Percentiles rank a stretch among this genome's conserved stretches.
These are phyloP conservation scores for Bemisia tabaci DNA, from an alignment of 1,140 invertebrate species.

Conservation along the genomic window DNA sequence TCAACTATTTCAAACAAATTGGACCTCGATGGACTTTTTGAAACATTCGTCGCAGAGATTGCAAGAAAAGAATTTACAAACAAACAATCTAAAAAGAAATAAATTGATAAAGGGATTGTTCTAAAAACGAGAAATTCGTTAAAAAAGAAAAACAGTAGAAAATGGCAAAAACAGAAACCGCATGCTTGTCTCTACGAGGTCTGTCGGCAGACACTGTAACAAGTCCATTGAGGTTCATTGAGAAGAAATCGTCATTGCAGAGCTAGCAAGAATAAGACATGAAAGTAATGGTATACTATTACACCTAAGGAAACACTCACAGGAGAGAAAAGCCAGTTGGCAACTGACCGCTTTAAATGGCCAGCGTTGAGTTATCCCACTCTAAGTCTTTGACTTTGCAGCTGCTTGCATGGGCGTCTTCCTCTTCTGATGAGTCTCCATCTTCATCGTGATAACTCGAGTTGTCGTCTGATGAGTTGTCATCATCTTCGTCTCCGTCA, in stretches of 20 bases:
- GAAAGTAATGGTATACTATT: background rate
- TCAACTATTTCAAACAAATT: background rate
- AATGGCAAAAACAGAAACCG: no score
- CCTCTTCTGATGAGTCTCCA: slow-evolving; percentile 36
- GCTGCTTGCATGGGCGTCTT: slow-evolving; percentile 29
- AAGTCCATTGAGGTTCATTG: background rate
- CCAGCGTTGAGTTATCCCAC: slow-evolving; percentile 48
- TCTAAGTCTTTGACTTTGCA: slow-evolving; percentile 36
- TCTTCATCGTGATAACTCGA: slow-evolving; percentile 33
- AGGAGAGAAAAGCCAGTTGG: background rate
- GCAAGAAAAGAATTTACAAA: no score
- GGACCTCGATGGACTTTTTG: background rate
- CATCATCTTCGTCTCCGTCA: slow-evolving; percentile 34
- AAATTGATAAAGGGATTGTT: no score
- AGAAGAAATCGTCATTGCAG: background rate
- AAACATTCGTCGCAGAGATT: no score
- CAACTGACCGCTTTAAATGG: slow-evolving; percentile 31
- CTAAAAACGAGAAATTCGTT: no score
- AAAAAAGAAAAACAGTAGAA: no score
- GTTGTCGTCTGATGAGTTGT: slow-evolving; percentile 38
- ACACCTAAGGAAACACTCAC: background rate
- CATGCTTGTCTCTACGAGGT: no score
- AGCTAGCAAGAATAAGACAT: background rate
- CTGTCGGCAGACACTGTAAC: no score
- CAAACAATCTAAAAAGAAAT: no score